phyloP scores from a whole-genome alignment of 2,113 vertebrate genomes.

The Cephalopholis sonnerati region DNA sequence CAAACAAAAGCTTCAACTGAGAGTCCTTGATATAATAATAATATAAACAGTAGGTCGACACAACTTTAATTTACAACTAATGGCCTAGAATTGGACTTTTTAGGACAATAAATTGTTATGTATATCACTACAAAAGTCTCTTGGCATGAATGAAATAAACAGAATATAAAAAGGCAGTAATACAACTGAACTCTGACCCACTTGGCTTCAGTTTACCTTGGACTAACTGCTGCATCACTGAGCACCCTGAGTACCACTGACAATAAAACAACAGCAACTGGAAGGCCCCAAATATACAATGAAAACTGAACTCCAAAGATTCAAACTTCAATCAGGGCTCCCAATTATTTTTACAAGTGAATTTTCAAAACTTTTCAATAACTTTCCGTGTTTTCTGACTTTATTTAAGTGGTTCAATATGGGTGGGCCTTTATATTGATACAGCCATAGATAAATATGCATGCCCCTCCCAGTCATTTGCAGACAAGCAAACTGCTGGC shows the following conservation, averaged over 20 bases:
- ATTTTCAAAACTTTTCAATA: too few relatives aligned
- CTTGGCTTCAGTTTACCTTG: conserved; percentile 21
- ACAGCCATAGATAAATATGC: too few relatives aligned
- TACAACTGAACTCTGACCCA: conserved; percentile 36
- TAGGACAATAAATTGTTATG: neutral
- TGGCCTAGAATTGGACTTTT: neutral
- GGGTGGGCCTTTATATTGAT: too few relatives aligned
- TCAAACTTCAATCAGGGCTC: too few relatives aligned
- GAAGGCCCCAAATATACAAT: neutral
- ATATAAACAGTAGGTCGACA: too few relatives aligned
- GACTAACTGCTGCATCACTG: conserved; percentile 17
- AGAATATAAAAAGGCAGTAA: too few relatives aligned
- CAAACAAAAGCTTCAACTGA: conserved; percentile 43
- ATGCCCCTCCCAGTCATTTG: too few relatives aligned
- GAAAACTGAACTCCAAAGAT: neutral
- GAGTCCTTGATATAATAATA: neutral
- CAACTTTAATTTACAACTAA: neutral
- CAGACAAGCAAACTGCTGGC: too few relatives aligned
- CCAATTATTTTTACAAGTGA: too few relatives aligned
- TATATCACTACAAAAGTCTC: neutral
- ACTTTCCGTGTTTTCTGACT: too few relatives aligned
- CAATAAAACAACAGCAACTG: neutral
- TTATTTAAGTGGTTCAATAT: too few relatives aligned
- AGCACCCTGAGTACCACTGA: neutral
- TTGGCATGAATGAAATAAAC: too few relatives aligned